Base-by-base conservation (phyloP, 35 echinoderm and acorn worm genomes). In the Lytechinus variegatus region DNA sequence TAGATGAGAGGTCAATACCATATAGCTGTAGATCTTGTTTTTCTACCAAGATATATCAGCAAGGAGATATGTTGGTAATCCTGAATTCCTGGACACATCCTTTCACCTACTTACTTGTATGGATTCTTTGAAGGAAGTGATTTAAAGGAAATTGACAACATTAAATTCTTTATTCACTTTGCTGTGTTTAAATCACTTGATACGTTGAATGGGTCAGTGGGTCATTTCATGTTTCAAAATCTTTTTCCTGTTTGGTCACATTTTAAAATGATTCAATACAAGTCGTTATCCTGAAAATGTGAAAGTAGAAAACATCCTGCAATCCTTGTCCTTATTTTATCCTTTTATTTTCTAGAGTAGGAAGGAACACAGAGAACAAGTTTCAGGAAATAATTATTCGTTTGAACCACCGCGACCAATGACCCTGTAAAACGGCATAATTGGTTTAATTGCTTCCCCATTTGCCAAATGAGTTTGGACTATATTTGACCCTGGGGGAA, bases 391-490 rank as follows among this genome's bases (percentile, higher is more conserved):
- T 79, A 79, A 79, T 79, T 0, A 24, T 79, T 24, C 66, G 8
- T 5, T 79, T 79, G 66, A 24, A 79, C 6, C 66, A n/a, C 66
- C 19, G 66, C 66, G 66, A 79, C 19, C 66, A 79, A 79, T 79
- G 66, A 79, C 66, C 66, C 66, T 79, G 66, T 79, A 5, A 24
- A 58, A 79, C n/a, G 66, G 66, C 66, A 79, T 79, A 79, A 79
- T 79, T 79, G 66, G 16, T 79, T 24, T 79, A 79, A 79, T 79
- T 79, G 66, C 66, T 79, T 79, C 66, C 66, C 66, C 19, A 5
- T 79, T 79, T 79, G n/a, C 19, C 66, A 79, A 79, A 79, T 79
- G 66, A 79, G 66, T 24, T 79, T 79, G 66, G 66, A 79, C 66
- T 79, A 6, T 79, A 79, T 79, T 79, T 79, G 66, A 79, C 66